A percentile compares a stretch with the other conserved stretches of the same genome.
phyloP scores from a whole-genome alignment of 1,140 invertebrate species.

The Drosophila pseudoananassae region DNA sequence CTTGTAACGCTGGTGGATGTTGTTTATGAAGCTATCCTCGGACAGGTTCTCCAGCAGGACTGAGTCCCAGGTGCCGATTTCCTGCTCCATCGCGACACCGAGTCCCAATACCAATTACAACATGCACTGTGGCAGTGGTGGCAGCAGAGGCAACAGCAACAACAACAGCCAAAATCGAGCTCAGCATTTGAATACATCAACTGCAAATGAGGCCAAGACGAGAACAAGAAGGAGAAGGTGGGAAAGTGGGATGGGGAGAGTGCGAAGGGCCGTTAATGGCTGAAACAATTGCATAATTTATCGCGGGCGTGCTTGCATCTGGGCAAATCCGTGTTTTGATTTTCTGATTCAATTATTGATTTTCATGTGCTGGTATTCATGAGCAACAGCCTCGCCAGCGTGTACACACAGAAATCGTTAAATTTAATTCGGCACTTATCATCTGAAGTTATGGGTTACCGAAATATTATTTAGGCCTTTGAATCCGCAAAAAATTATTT shows the following conservation, averaged over 20 bases:
- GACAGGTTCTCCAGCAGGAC: slow-evolving; percentile 90
- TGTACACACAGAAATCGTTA: slow-evolving; percentile 11
- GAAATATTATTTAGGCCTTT: neutral
- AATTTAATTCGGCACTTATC: neutral
- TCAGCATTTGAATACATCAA: slow-evolving; percentile 69
- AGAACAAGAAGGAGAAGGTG: slow-evolving; percentile 18
- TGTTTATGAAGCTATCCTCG: slow-evolving; percentile 90
- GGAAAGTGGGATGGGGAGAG: slow-evolving; percentile 11
- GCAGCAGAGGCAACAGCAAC: slow-evolving; percentile 36
- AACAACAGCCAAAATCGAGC: slow-evolving; percentile 39
- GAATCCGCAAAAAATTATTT: slow-evolving; percentile 11
- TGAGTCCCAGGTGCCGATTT: slow-evolving; percentile 90
- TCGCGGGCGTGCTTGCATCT: slow-evolving; percentile 51
- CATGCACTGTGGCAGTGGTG: slow-evolving; percentile 38
- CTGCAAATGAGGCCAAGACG: slow-evolving; percentile 46
- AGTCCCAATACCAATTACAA: slow-evolving; percentile 27
- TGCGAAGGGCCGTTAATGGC: slow-evolving; percentile 20
- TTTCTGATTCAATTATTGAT: slow-evolving; percentile 81
- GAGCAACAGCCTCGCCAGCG: slow-evolving; percentile 46
- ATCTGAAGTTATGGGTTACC: neutral
- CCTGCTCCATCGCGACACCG: slow-evolving; percentile 75
- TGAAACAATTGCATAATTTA: slow-evolving; percentile 76
- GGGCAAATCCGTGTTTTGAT: slow-evolving; percentile 74
- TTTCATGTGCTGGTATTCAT: slow-evolving; percentile 63
- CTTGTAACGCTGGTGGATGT: slow-evolving; percentile 91